Evolutionary conservation across 2,888 invertebrate species (phyloP).

Genomic region (Amblyteles armatorius): DNA sequence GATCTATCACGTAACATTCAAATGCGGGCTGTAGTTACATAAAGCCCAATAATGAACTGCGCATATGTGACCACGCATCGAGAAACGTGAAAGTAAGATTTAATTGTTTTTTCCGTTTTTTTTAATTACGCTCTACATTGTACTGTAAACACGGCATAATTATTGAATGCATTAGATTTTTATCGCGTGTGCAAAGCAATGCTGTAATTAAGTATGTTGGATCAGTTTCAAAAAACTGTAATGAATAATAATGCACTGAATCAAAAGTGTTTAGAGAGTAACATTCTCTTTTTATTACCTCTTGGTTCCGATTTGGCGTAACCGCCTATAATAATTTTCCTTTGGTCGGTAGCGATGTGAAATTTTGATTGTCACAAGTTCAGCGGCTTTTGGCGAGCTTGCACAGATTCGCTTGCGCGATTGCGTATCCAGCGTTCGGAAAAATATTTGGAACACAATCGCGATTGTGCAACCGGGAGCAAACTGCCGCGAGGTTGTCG

Average conservation of each 20-base stretch:
- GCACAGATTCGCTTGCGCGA: background rate
- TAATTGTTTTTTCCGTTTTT: background rate
- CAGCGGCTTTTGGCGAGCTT: background rate
- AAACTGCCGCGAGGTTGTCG: background rate
- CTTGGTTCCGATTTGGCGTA: background rate
- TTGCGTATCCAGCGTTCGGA: conserved; percentile 13
- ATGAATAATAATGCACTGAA: background rate
- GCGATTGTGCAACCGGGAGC: conserved; percentile 30
- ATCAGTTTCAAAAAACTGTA: background rate
- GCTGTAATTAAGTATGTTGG: background rate
- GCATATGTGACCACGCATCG: background rate
- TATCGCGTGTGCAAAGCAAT: background rate
- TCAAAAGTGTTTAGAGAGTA: background rate
- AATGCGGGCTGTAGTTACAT: background rate
- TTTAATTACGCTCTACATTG: background rate
- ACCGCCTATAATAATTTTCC: background rate
- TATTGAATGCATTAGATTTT: background rate
- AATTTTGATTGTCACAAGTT: background rate
- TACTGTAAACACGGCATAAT: background rate
- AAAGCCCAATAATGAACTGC: background rate
- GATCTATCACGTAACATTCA: background rate
- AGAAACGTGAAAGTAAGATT: conserved; percentile 14
- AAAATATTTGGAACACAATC: conserved; percentile 42
- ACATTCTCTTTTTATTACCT: background rate
- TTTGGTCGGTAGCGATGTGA: background rate